Percentiles rank a stretch among this genome's conserved stretches.
Evolutionary conservation across 2,113 vertebrate species (phyloP).

Genomic region (Smithornis capensis): DNA sequence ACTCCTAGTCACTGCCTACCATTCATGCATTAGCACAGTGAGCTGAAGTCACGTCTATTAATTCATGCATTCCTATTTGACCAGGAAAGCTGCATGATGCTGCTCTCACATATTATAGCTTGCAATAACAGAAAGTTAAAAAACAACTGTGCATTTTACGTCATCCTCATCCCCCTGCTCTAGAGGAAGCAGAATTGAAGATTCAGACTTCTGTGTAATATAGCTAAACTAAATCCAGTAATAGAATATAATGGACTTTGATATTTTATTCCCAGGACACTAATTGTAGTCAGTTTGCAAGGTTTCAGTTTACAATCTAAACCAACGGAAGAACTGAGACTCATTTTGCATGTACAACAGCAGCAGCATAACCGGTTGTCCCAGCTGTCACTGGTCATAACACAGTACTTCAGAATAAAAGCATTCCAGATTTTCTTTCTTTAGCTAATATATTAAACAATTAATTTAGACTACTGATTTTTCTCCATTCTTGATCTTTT

Average conservation of each 20-base stretch:
- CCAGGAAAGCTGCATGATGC: neutral
- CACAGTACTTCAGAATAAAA: neutral
- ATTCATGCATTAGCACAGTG: neutral
- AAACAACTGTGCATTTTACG: neutral
- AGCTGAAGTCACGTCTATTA: neutral
- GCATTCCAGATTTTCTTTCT: neutral
- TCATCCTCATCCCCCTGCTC: neutral
- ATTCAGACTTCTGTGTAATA: neutral
- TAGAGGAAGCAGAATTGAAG: neutral
- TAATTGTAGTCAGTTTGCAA: neutral
- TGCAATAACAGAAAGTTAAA: neutral
- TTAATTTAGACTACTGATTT: neutral
- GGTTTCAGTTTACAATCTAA: conserved; percentile 6
- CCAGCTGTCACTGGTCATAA: neutral
- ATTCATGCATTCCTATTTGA: neutral
- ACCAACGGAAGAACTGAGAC: conserved; percentile 23
- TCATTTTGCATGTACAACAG: neutral
- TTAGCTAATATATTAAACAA: neutral
- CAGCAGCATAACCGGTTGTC: neutral
- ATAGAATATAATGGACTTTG: neutral
- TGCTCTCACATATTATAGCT: neutral
- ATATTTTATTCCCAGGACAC: conserved; percentile 5
- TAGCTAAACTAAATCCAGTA: neutral
- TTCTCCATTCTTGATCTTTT: neutral
- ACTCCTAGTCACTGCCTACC: neutral